phyloP scores from a whole-genome alignment of 2,113 vertebrate species.

The human (Homo sapiens) region DNA sequence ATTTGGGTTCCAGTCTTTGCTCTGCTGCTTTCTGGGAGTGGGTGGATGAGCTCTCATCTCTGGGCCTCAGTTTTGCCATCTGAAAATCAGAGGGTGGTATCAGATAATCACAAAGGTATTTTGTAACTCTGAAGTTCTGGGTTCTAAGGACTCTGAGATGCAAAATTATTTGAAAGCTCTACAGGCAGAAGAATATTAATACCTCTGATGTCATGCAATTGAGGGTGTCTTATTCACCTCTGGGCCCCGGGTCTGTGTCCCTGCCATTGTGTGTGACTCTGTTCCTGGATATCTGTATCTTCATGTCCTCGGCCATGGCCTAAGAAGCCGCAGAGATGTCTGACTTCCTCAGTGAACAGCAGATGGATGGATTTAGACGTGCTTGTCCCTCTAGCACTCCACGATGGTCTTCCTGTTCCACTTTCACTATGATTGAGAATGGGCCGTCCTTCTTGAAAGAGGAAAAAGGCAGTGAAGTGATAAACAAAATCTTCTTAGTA shows the following conservation, averaged over 20 bases:
- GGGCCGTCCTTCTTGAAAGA: neutral
- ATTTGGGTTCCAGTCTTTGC: neutral
- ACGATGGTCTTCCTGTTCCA: neutral
- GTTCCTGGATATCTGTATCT: neutral
- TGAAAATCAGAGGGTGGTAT: neutral
- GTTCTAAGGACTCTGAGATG: too few species aligned
- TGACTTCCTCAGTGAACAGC: neutral
- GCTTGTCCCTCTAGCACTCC: neutral
- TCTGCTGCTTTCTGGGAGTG: neutral
- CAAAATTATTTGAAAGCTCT: neutral
- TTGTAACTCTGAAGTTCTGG: neutral
- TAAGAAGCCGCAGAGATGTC: neutral
- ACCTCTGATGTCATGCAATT: neutral
- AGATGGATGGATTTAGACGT: neutral
- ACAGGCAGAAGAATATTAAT: neutral
- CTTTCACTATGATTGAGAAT: neutral
- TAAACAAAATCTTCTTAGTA: neutral
- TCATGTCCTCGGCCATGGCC: neutral
- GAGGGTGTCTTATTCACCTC: neutral
- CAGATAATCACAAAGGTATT: neutral
- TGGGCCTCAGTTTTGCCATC: neutral
- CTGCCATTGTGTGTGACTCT: neutral
- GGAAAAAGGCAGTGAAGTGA: neutral
- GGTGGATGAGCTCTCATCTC: too few species aligned
- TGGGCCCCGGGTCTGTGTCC: neutral